Percentiles rank a stretch among this genome's conserved stretches.
Evolutionary conservation across 1,140 invertebrate genomes (phyloP).

Genomic region (Platorchestia sp.): DNA sequence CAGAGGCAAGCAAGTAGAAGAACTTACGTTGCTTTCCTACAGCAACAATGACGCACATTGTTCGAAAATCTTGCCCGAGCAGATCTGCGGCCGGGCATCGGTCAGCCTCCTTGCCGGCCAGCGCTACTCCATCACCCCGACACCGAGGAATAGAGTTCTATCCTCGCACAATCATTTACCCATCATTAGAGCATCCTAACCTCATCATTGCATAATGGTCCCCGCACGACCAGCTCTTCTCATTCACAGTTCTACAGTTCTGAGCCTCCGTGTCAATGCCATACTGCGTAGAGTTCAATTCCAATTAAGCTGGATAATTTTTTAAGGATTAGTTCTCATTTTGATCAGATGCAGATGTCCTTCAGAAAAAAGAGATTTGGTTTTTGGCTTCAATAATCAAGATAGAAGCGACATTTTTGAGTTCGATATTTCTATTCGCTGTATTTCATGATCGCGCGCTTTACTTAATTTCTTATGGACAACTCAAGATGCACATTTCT

Average conservation of each 20-base stretch:
- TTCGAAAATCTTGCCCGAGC: no score
- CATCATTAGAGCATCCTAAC: constrained; percentile 5
- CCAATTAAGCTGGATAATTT: neutral
- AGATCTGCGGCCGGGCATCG: neutral
- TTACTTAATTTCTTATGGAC: no score
- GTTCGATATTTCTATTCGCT: neutral
- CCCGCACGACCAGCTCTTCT: neutral
- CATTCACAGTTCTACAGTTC: neutral
- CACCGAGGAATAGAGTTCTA: neutral
- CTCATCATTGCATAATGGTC: constrained; percentile 51
- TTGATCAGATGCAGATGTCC: neutral
- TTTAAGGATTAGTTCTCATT: neutral
- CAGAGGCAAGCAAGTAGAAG: no score
- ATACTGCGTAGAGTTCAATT: neutral
- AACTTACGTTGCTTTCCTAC: no score
- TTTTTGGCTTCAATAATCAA: neutral
- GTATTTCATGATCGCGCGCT: neutral
- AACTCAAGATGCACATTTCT: no score
- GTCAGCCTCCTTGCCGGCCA: neutral
- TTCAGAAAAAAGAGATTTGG: neutral
- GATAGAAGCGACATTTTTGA: neutral
- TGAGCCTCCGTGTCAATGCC: neutral
- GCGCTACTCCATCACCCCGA: constrained; percentile 10
- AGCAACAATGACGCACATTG: no score
- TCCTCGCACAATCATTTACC: neutral